Base-by-base conservation (phyloP, 1,140 invertebrate genomes). In the Papilio dardanus region DNA sequence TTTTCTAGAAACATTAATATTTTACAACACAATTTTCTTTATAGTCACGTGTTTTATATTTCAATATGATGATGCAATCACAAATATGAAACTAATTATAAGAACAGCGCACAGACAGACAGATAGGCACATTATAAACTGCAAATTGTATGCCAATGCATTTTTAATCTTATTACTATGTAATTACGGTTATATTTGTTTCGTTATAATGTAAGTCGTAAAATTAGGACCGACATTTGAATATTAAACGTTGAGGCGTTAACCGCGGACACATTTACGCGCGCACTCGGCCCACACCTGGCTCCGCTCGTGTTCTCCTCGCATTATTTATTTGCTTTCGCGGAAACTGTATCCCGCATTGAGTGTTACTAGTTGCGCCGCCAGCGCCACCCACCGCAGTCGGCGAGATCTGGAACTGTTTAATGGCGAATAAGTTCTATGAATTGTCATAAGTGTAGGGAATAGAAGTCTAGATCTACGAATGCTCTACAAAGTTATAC, bases 211-310 rank as follows among this genome's bases (percentile, higher is more conserved):
- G 5, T 7, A 28, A 40, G 24, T 73, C 71, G 71, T 73, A 73
- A 73, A 73, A 73, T 73, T 73, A 73, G 28, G 71, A n/a, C 24
- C 46, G 30, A 50, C 71, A 73, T 54, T 73, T 40, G 24, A 73
- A 73, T 73, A 54, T 73, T 73, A 73, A 73, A 54, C 40, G 42
- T 33, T 54, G 16, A 73, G 71, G 42, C 46, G 71, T 73, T 54
- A 73, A 73, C 42, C 71, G 42, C 46, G 46, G 46, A 73, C 71
- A 73, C 71, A 73, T 73, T 73, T 73, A 73, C 31, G 71, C 21
- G 28, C 71, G 42, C 24, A 71, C 68, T 46, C 42, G 46, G 28
- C 12, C 16, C 46, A 58, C 71, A 73, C 71, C 71, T 73, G 71
- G 71, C 71, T 30, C 14, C 19, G 42, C 46, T 73, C 71, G 14